phyloP scores from a whole-genome alignment of 2,888 invertebrate genomes.

The Euproctis similis region DNA sequence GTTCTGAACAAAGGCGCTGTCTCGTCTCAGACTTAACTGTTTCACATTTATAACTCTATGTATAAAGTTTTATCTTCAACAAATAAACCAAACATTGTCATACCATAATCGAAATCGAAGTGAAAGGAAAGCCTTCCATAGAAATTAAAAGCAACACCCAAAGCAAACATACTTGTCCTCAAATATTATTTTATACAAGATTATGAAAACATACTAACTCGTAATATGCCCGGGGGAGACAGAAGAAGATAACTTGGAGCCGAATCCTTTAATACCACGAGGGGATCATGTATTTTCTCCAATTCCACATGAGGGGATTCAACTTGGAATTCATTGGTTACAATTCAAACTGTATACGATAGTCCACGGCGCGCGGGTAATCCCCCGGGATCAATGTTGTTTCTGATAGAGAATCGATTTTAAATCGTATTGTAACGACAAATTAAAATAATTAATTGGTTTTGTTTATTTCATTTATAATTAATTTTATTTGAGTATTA shows the following conservation, averaged over 20 bases:
- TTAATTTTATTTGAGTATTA: too few species aligned
- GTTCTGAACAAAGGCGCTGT: too few species aligned
- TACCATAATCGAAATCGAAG: too few species aligned
- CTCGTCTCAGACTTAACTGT: too few species aligned
- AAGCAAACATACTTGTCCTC: slow-evolving; percentile 3
- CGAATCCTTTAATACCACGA: slow-evolving; percentile 15
- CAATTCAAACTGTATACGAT: slow-evolving; percentile 22
- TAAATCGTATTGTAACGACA: too few species aligned
- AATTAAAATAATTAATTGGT: too few species aligned
- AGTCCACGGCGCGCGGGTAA: slow-evolving; percentile 10
- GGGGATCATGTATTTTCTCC: slow-evolving; percentile 18
- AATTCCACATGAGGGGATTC: slow-evolving; percentile 19
- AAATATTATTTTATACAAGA: slow-evolving; percentile 2
- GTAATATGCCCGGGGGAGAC: slow-evolving; percentile 5
- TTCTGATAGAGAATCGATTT: slow-evolving; percentile 10
- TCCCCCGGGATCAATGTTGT: slow-evolving; percentile 11
- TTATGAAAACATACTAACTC: slow-evolving; percentile 3
- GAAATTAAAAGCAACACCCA: too few species aligned
- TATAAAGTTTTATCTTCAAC: too few species aligned
- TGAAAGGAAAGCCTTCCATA: too few species aligned
- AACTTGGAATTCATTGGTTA: slow-evolving; percentile 24
- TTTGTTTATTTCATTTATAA: too few species aligned
- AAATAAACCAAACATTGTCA: too few species aligned
- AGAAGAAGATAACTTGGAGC: slow-evolving; percentile 13
- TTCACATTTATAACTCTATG: too few species aligned